Evolutionary conservation across 2,888 invertebrate species (phyloP), one percentile per base, ranked within the genome.

Genomic region (Nemapogon koenigi): DNA sequence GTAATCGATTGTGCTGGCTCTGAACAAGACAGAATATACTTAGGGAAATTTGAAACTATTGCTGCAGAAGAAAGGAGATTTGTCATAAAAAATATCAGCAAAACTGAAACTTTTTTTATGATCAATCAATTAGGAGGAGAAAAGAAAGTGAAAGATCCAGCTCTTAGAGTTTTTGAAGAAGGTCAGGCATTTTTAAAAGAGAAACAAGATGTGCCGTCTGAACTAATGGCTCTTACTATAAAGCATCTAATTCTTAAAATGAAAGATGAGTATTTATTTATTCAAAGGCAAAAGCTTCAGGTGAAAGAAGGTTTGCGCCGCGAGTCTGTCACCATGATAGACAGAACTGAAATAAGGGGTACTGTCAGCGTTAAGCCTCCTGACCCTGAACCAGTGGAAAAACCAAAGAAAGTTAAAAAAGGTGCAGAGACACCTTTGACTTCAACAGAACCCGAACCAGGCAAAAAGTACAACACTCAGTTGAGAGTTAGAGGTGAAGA

Each of bases 401-500:
- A 48, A 4, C 49, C 54, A 2, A 29, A 43, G 2, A 69, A 62
- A 49, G 49, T 47, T 1, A 68, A 66, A 44, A 52, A 10, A 66
- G 62, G 41, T 60, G 49, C 44, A 3, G 57, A 55, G 8, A 53
- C 54, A n/a, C 37, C 39, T 3, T 33, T 30, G 11, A 17, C 41
- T n/a, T 37, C 41, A 38, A 22, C 46, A 2, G 59, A 59, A 41
- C 50, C 51, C 11, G 52, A 52, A 10, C 67, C 62, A 44, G 66
- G 58, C 2, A 76, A 73, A 42, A 81, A 81, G 48, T 68, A 68
- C 44, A 78, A 72, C 45, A 82, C 81, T 3, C 54, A 51, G 17
- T 62, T 82, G 8, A 63, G 80, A 46, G 64, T 69, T 2, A 62
- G 81, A 29, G 81, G 79, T 8, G 82, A 83, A 52, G 82, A 82